Conservation (phyloP, 2,797 vertebrate species). For the Stomatorhinus walkeri region DNA sequence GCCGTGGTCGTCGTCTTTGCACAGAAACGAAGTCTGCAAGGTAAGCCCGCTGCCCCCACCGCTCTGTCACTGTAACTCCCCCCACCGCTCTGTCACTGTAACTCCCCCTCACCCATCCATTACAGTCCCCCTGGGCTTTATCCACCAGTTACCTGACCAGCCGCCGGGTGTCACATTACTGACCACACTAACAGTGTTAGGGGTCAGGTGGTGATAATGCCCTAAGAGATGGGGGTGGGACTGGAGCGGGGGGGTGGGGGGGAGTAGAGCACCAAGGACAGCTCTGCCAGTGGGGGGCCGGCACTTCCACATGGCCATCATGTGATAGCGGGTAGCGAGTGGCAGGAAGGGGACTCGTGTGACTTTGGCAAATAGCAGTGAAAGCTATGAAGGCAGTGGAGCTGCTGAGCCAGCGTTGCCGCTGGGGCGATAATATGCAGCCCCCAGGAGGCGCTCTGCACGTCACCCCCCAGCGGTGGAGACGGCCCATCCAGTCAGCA, state of each 20-base stretch:
- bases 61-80: background rate
- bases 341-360: background rate
- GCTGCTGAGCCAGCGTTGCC: background rate
- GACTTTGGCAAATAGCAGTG: background rate
- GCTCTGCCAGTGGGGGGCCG: background rate
- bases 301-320: background rate
- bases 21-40: constrained; percentile 83
- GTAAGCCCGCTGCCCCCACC: constrained; percentile 62
- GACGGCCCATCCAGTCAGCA: background rate
- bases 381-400: background rate
- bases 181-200: background rate
- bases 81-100: background rate
- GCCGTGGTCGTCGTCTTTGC: constrained; percentile 78
- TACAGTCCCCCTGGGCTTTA: constrained; percentile 15
- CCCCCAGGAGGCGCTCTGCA: background rate
- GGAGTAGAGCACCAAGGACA: background rate
- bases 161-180: background rate
- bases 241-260: background rate
- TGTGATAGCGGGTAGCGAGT: background rate
- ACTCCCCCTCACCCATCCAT: background rate
- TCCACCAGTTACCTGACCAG: constrained; percentile 31
- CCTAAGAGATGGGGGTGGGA: background rate
- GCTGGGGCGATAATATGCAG: background rate
- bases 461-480: background rate
- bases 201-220: background rate